phyloP scores from a whole-genome alignment of 1,140 invertebrate species.

The Leptinotarsa texana region DNA sequence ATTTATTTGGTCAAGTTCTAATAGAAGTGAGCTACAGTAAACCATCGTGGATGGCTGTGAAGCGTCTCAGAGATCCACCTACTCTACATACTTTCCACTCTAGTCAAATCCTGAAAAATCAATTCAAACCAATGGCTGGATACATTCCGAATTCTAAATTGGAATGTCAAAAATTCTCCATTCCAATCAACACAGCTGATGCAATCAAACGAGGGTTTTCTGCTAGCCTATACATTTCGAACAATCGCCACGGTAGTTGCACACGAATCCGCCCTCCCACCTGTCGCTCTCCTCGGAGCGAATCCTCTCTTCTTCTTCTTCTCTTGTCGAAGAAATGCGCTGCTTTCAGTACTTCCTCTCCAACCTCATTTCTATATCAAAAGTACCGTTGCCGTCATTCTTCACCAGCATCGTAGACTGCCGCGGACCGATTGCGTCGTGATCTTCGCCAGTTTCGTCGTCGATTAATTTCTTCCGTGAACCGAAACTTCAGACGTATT shows the following conservation, averaged over 20 bases:
- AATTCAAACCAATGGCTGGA: too few species aligned
- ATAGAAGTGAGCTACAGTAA: too few species aligned
- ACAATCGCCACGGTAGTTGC: constrained; percentile 33
- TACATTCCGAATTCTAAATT: too few species aligned
- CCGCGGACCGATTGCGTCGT: constrained; percentile 25
- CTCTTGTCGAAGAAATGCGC: constrained; percentile 23
- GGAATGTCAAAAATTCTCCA: too few species aligned
- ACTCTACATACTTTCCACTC: too few species aligned
- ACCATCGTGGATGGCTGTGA: too few species aligned
- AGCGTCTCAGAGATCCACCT: too few species aligned
- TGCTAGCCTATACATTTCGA: not conserved
- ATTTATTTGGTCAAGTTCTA: too few species aligned
- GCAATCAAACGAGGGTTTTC: not conserved
- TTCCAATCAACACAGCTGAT: too few species aligned
- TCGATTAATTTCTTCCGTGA: constrained; percentile 2
- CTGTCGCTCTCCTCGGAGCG: constrained; percentile 34
- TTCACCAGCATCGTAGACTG: constrained; percentile 11
- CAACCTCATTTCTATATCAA: constrained; percentile 42
- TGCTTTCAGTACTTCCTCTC: constrained; percentile 5
- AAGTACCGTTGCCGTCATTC: constrained; percentile 36
- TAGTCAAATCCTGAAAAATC: too few species aligned
- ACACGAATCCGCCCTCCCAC: constrained; percentile 32
- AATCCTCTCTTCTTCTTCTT: constrained; percentile 34
- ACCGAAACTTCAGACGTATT: not conserved
- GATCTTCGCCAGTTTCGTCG: not conserved